phyloP scores from a whole-genome alignment of 2,888 invertebrate genomes.

The Folsomia manolachei region DNA sequence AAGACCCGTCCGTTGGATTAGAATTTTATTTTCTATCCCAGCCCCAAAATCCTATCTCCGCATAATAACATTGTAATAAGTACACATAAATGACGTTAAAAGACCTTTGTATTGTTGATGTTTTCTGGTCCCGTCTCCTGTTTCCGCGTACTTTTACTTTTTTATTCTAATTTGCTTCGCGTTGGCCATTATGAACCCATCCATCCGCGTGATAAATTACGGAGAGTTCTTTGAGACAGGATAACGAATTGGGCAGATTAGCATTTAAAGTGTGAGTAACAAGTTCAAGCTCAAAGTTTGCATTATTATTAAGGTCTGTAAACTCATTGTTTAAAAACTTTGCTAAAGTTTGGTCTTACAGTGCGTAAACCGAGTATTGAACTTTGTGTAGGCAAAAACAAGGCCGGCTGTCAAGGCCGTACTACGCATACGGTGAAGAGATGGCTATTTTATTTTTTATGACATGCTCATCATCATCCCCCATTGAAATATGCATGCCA shows the following conservation, averaged over 20 bases:
- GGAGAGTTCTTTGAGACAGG: background rate
- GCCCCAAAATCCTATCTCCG: too few relatives aligned
- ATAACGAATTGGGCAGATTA: background rate
- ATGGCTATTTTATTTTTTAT: background rate
- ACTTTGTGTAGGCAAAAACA: conserved; percentile 31
- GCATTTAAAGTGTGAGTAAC: background rate
- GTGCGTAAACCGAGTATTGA: conserved; percentile 44
- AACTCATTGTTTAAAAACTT: background rate
- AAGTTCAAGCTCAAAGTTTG: background rate
- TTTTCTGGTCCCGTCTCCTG: background rate
- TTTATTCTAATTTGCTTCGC: background rate
- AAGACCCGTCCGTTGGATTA: background rate
- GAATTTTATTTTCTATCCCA: background rate
- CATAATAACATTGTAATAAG: background rate
- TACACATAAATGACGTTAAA: background rate
- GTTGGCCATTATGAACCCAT: background rate
- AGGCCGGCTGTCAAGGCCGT: conserved; percentile 43
- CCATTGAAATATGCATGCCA: background rate
- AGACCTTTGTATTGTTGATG: background rate
- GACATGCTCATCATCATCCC: background rate
- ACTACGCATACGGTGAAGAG: too few relatives aligned
- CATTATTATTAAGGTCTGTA: background rate
- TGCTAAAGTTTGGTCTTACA: background rate
- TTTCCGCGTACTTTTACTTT: background rate
- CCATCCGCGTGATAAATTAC: conserved; percentile 1